Conservation (phyloP, 2,797 vertebrate genomes). For the Myotis pilosus region DNA sequence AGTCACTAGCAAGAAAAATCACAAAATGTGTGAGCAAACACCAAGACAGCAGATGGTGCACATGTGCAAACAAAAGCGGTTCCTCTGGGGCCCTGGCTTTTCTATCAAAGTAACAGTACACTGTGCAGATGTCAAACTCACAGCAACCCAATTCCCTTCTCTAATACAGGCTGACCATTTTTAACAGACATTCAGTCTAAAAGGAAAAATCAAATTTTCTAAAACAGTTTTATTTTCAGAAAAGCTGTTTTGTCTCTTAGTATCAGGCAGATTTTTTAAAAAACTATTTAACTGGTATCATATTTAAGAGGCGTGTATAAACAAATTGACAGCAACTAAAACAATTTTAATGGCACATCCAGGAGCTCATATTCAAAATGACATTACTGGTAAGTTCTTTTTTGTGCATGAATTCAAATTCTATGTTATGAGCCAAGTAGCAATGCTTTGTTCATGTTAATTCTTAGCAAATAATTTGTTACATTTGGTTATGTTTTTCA, state of each 20-base stretch:
- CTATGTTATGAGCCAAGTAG: background rate
- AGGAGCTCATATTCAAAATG: background rate
- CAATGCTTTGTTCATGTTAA: constrained; percentile 7
- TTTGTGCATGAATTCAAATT: constrained; percentile 18
- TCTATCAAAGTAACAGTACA: background rate
- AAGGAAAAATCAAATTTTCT: constrained; percentile 18
- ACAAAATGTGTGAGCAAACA: constrained; percentile 33
- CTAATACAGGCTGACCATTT: background rate
- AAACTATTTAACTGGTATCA: background rate
- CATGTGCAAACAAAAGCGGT: background rate
- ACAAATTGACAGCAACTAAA: background rate
- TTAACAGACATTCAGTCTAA: background rate
- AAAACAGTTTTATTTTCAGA: constrained; percentile 4
- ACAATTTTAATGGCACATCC: background rate
- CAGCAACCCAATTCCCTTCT: constrained; percentile 14
- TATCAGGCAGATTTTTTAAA: background rate
- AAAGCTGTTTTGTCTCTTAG: background rate
- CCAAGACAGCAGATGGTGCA: constrained; percentile 21
- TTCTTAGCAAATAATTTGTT: constrained; percentile 48
- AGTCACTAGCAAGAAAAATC: background rate
- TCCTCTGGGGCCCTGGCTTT: background rate
- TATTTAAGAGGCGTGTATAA: constrained; percentile 37
- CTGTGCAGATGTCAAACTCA: background rate
- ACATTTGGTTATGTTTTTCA: constrained; percentile 1
- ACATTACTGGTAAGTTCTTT: background rate